phyloP scores from a whole-genome alignment of 2,797 vertebrate species.

The Rhinella marina region DNA sequence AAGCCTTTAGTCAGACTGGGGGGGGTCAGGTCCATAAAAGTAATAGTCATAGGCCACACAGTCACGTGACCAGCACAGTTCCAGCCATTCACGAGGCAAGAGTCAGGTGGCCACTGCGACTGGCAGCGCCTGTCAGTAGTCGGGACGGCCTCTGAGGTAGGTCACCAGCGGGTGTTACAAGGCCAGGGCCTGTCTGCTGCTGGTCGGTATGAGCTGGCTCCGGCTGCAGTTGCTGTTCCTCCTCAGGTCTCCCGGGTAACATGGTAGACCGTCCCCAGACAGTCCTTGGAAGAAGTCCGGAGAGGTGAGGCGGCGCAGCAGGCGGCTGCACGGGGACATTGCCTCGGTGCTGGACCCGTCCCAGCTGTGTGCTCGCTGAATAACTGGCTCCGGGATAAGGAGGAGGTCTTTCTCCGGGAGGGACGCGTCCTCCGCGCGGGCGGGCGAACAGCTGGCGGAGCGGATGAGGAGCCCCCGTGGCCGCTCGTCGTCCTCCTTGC shows the following conservation, averaged over 20 bases:
- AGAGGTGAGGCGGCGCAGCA: constrained; percentile 79
- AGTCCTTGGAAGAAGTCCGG: constrained; percentile 79
- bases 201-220: constrained; percentile 58
- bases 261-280: constrained; percentile 73
- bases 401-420: not conserved
- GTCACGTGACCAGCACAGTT: not conserved
- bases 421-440: constrained; percentile 35
- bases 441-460: constrained; percentile 17
- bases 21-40: too few relatives aligned
- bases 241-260: constrained; percentile 53
- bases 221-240: constrained; percentile 66
- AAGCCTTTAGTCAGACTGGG: too few relatives aligned
- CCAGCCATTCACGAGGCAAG: not conserved
- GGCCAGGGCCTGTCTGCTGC: constrained; percentile 8
- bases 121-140: not conserved
- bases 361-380: constrained; percentile 45
- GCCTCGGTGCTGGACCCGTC: constrained; percentile 37
- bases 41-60: too few relatives aligned
- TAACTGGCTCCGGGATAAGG: not conserved
- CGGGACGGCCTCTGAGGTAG: too few relatives aligned
- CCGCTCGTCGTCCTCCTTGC: constrained; percentile 12
- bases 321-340: constrained; percentile 66
- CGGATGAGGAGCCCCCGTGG: not conserved
- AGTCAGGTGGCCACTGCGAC: not conserved
- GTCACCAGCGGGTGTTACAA: not conserved